These are phyloP conservation scores for Scaptomyza tumidula DNA, from an alignment of 2,888 invertebrate genomes.

Conservation along the genomic window DNA sequence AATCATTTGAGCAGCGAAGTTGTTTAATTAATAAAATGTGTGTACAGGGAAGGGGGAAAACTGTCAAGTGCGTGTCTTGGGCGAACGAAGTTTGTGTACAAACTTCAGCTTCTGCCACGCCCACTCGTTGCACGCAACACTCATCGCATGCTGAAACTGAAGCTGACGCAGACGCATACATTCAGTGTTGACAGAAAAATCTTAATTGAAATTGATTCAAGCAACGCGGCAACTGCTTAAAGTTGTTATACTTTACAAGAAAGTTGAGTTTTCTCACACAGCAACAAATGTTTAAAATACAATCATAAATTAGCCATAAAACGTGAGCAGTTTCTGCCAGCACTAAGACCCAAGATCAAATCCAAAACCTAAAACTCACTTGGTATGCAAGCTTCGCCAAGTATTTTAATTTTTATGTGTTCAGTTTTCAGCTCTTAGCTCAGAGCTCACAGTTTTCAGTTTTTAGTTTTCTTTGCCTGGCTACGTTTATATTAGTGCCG, in stretches of 20 bases:
- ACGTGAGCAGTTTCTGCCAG: slow-evolving; percentile 42
- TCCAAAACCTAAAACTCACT: slow-evolving; percentile 18
- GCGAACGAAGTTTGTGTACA: slow-evolving; percentile 51
- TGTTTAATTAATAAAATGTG: slow-evolving; percentile 77
- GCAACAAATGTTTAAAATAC: slow-evolving; percentile 21
- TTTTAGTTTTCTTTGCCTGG: slow-evolving; percentile 30
- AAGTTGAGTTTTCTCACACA: slow-evolving; percentile 3
- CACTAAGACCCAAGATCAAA: not conserved
- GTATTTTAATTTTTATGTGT: slow-evolving; percentile 74
- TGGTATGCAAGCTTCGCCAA: slow-evolving; percentile 66
- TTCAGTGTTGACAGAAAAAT: slow-evolving; percentile 48
- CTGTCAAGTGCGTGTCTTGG: slow-evolving; percentile 71
- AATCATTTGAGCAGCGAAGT: slow-evolving; percentile 73
- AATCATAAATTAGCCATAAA: slow-evolving; percentile 72
- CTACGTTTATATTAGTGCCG: slow-evolving; percentile 68
- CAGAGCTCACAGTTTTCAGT: slow-evolving; percentile 12
- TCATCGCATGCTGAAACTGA: slow-evolving; percentile 4
- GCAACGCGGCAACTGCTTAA: slow-evolving; percentile 34
- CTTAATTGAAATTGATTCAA: slow-evolving; percentile 46
- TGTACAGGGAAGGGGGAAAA: slow-evolving; percentile 45
- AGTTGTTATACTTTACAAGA: slow-evolving; percentile 38
- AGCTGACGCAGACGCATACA: slow-evolving; percentile 3
- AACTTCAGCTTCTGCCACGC: slow-evolving; percentile 51
- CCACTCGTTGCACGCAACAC: slow-evolving; percentile 41
- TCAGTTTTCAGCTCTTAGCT: slow-evolving; percentile 19